A percentile compares a stretch with the other conserved stretches of the same genome.
phyloP scores from a whole-genome alignment of 2,113 vertebrate genomes.

The Mixornis gularis region DNA sequence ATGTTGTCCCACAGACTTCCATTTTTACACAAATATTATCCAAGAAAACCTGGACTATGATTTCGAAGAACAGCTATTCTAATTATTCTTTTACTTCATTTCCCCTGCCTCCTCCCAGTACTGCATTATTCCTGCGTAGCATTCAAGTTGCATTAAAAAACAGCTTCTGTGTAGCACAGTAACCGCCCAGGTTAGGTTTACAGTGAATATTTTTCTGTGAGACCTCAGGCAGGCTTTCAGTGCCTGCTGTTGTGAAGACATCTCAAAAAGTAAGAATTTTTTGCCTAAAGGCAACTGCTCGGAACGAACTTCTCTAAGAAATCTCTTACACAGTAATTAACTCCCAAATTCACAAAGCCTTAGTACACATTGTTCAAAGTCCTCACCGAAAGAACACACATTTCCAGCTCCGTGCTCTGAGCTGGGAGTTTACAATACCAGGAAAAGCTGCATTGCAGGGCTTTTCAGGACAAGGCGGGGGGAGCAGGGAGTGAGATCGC shows the following conservation, averaged over 20 bases:
- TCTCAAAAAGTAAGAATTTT: not conserved
- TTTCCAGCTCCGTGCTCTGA: not conserved
- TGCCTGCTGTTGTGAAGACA: not conserved
- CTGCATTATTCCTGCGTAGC: not conserved
- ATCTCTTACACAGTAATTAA: not conserved
- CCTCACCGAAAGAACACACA: not conserved
- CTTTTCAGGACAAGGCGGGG: not conserved
- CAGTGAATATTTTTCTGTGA: not conserved
- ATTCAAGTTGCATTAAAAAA: not conserved
- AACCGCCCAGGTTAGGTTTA: not conserved
- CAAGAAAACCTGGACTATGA: not conserved
- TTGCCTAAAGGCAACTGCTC: not conserved
- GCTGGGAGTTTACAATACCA: not conserved
- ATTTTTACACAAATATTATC: not conserved
- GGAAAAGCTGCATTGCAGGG: not conserved
- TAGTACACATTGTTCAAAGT: not conserved
- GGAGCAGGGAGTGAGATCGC: not conserved
- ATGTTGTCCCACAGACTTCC: not conserved
- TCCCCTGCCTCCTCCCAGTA: not conserved
- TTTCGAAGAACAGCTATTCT: not conserved
- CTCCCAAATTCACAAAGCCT: not conserved
- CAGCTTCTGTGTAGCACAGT: not conserved
- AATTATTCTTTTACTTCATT: not conserved
- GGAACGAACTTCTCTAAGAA: not conserved
- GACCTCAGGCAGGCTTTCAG: not conserved